Base-by-base conservation (phyloP, 2,797 vertebrate genomes). In the Pteropus rufus region DNA sequence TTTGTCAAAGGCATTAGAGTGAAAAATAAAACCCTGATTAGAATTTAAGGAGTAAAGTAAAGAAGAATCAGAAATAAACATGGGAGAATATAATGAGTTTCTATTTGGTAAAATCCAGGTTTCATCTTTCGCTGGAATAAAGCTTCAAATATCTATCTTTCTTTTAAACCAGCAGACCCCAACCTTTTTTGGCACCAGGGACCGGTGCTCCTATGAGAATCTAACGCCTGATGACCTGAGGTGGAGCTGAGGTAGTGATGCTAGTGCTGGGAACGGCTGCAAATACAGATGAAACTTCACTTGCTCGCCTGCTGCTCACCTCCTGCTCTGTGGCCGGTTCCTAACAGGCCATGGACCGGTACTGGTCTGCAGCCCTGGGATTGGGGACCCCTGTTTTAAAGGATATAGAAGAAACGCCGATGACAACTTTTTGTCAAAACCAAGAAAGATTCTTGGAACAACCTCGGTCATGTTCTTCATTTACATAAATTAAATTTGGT, bases 11-110 rank as follows among this genome's bases (percentile, higher is more conserved):
- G 18, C 39, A 86, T 83, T 83, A 70, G 39, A 88, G 26, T 62
- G 52, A 92, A 85, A 89, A 65, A 62, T 56, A 60, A 84, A 88
- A 92, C 56, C n/a, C 67, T 89, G 69, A 80, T 52, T 76, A 83
- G 65, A 89, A 62, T 75, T 85, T 92, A 85, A 95, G 29, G 39
- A 76, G 44, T 60, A 41, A 84, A 39, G 3, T 18, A 49, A 39
- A 80, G n/a, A 84, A 77, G 4, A 69, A n/a, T 14, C 31, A 31
- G 44, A 60, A 41, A 2, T 41, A 60, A 90, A 39, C 8, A 19
- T 83, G 29, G 70, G 76, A 4, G 46, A 81, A 65, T 12, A 23
- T 23, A 49, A n/a, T 89, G 64, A 79, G 60, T 77, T 91, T 16
- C 23, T 92, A 7, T 76, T 72, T 34, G 31, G 39, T 62, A 56